These are phyloP conservation scores for Illadopsis cleaveri DNA, from an alignment of 2,113 vertebrate genomes.

Conservation along the genomic window DNA sequence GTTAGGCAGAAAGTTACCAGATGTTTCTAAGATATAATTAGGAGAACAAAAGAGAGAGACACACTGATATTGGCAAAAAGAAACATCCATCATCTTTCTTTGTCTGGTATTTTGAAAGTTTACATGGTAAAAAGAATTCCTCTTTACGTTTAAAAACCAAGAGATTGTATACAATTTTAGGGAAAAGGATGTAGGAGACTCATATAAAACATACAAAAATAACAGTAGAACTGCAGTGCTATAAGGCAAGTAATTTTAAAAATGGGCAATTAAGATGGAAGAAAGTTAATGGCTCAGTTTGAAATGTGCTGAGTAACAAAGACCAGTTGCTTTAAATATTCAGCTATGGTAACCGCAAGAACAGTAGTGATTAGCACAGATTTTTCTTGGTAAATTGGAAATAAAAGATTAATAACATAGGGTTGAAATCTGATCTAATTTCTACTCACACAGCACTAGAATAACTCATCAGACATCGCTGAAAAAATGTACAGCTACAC, in stretches of 20 bases:
- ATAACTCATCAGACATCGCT: not conserved
- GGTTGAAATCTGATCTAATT: not conserved
- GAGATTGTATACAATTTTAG: not conserved
- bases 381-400: not conserved
- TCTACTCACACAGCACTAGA: not conserved
- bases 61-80: not conserved
- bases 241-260: not conserved
- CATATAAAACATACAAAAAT: not conserved
- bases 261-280: not conserved
- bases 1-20: constrained; percentile 18
- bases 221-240: not conserved
- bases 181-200: not conserved
- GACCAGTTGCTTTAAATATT: not conserved
- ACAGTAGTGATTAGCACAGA: not conserved
- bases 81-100: not conserved
- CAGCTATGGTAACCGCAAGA: not conserved
- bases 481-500: not conserved
- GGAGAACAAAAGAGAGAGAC: not conserved
- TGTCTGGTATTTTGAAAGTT: not conserved
- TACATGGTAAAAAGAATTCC: not conserved
- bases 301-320: not conserved
- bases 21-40: constrained; percentile 3
- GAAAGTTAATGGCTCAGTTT: not conserved
- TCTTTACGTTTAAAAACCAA: not conserved
- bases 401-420: not conserved